Evolutionary conservation across 2,888 invertebrate genomes (phyloP), one percentile per base, ranked within the genome.

Genomic region (Pollenia griseotomentosa): DNA sequence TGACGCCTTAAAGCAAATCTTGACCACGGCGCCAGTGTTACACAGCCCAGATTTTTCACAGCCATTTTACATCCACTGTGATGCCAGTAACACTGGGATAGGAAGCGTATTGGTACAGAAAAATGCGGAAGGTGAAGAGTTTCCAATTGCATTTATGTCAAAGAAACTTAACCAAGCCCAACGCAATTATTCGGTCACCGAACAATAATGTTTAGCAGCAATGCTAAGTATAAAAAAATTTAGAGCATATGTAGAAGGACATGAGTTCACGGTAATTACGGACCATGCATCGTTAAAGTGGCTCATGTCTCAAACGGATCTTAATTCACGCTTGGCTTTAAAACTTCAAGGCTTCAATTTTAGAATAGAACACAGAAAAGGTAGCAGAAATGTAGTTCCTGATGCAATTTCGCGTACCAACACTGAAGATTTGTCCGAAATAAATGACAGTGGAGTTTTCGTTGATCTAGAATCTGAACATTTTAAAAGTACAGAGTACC

Each of bases 221-320:
- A 19, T 19, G 19, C 19, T 19, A 19, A 19, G 19, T 19, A 33
- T 33, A 33, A 4, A 4, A 33, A 57, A 57, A 57, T 57, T 57
- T 12, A 12, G 46, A 44, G 65, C 65, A 2, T 65, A 65, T 12
- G 65, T 63, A 14, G 63, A 63, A 68, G 46, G 46, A 16, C 73
- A 42, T 42, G 55, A 57, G 57, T 23, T 57, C 19, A 63, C 61
- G 11, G 40, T 61, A 11, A 40, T 61, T 8, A 63, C 33, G 33
- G 33, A 33, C 33, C 33, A 33, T 33, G 33, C 33, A 33, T 33
- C 33, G 33, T 33, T 33, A 33, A 33, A 33, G 2, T 10, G 11
- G 14, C 19, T 91, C 0, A 83, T 89, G 85, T 88, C 85, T 8
- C 88, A 90, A 77, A 89, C 89, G 40, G 89, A 90, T 33, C 89